A percentile compares a stretch with the other conserved stretches of the same genome.
phyloP scores from a whole-genome alignment of 2,113 vertebrate genomes.

The Echinops telfairi region DNA sequence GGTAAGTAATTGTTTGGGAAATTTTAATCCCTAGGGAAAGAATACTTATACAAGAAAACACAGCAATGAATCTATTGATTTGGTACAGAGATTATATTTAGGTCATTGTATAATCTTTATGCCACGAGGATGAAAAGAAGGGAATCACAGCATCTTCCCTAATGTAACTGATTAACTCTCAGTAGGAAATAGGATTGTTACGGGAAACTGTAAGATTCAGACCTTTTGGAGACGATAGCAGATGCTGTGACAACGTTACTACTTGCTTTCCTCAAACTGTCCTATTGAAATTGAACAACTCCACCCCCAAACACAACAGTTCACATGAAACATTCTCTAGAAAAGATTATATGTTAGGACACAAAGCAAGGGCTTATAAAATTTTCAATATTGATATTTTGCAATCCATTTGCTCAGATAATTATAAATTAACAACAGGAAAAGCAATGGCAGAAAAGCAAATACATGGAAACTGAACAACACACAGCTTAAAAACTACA shows the following conservation, averaged over 20 bases:
- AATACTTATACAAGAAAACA: background rate
- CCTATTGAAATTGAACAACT: background rate
- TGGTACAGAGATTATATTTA: background rate
- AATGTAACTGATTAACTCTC: background rate
- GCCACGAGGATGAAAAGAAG: background rate
- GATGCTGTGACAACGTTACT: background rate
- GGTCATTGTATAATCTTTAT: background rate
- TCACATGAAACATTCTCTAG: too few relatives aligned
- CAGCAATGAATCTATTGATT: background rate
- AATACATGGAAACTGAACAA: too few relatives aligned
- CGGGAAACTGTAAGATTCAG: background rate
- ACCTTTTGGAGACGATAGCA: background rate
- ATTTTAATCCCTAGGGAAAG: background rate
- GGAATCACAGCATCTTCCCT: background rate
- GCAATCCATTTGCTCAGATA: too few relatives aligned
- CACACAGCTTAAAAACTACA: too few relatives aligned
- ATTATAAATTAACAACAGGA: too few relatives aligned
- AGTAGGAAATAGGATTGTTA: background rate
- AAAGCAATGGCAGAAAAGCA: too few relatives aligned
- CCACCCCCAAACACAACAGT: too few relatives aligned
- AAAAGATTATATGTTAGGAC: too few relatives aligned
- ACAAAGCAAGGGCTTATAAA: too few relatives aligned
- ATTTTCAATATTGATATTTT: too few relatives aligned
- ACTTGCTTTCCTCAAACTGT: background rate
- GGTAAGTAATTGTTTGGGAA: background rate